A percentile compares a stretch with the other conserved stretches of the same genome.
These are phyloP conservation scores for Mactra quadrangularis DNA, from an alignment of 1,140 invertebrate genomes.

Conservation along the genomic window DNA sequence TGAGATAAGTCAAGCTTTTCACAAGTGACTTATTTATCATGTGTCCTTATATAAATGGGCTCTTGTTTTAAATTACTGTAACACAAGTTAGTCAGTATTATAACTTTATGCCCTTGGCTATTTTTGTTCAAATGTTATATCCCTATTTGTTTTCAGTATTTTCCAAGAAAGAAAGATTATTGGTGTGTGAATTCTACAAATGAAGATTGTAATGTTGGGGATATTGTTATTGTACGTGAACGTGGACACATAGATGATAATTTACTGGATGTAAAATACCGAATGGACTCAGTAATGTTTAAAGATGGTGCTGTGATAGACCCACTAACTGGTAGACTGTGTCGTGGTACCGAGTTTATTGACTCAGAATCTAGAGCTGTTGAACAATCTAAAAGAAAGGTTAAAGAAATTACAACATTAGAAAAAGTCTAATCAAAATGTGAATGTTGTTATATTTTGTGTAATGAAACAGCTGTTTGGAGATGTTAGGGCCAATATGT, in stretches of 20 bases:
- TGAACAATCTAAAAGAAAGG: conserved; percentile 29
- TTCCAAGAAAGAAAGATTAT: conserved; percentile 25
- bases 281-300: conserved; percentile 48
- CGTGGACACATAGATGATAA: too few species aligned
- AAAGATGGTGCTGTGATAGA: conserved; percentile 57
- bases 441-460: neutral
- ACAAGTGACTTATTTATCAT: too few species aligned
- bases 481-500: neutral
- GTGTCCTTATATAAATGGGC: too few species aligned
- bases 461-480: too few species aligned
- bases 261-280: neutral
- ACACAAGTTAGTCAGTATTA: too few species aligned
- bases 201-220: conserved; percentile 23
- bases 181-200: conserved; percentile 12
- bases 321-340: conserved; percentile 63
- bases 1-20: too few species aligned
- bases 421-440: neutral
- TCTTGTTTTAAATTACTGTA: too few species aligned
- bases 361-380: conserved; percentile 49
- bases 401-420: neutral
- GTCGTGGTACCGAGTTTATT: conserved; percentile 61
- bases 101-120: too few species aligned
- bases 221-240: conserved; percentile 39
- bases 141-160: conserved; percentile 57
- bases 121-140: too few species aligned